Evolutionary conservation across 2,797 vertebrate species (phyloP), one percentile per base, ranked within the genome.

Genomic region (Takifugu rubripes): DNA sequence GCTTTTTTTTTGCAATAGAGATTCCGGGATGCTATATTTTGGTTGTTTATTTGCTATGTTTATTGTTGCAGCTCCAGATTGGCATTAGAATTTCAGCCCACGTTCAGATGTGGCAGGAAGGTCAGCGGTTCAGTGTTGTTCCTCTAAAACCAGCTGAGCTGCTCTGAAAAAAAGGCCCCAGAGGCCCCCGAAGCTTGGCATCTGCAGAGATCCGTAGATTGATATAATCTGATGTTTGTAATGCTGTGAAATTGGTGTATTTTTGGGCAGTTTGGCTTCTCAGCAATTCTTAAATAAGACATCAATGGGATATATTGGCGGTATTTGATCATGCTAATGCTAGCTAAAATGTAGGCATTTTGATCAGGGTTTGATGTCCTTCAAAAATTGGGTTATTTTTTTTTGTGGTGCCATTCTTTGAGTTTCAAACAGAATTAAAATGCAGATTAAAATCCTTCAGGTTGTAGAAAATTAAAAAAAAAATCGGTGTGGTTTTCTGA

Each of bases 201-300:
- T 21, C 21, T 21, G 21, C 71, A 72, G 27, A 27, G 27, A 27
- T 27, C 27, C 27, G 27, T 27, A 3, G 70, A 68, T 70, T 74
- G 51, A 74, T 65, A 59, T 48, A 9, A 10, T 64, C 2, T 42
- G 50, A 42, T 59, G 9, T 33, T 33, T 7, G 9, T 33, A 27
- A 42, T 45, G 27, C 54, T 25, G 31, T 64, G 14, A 50, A 5
- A 26, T 45, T 12, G 45, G 6, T 45, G 21, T 17, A 1, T 15
- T 4, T 2, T 15, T 42, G 14, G 52, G 27, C 31, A 25, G 33
- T 59, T 40, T 43, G 16, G 10, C 25, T 33, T 60, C 26, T 48
- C 40, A 56, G 11, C 15, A 31, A 36, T 17, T 15, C 36, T 61
- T 42, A 1, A 55, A 27, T 40, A 43, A 24, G 14, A 7, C 27